A percentile compares a stretch with the other conserved stretches of the same genome.
Conservation (phyloP, 2,797 vertebrate genomes). For the Aselliscus stoliczkanus region DNA sequence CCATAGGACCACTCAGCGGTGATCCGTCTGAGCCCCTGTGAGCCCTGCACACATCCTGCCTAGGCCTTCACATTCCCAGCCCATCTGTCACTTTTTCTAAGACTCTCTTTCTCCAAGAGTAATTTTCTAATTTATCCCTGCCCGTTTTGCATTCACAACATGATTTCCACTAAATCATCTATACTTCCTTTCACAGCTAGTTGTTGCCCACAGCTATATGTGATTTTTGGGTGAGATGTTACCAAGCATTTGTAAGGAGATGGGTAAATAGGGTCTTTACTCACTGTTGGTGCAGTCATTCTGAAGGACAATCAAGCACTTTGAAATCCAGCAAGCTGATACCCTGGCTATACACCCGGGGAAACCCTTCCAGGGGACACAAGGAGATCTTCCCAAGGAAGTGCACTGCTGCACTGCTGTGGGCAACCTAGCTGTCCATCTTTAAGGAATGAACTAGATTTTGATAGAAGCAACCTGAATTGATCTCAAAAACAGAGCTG, state of each 20-base stretch:
- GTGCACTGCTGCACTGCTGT: background rate
- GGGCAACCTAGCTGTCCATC: background rate
- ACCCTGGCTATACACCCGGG: background rate
- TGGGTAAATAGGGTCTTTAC: background rate
- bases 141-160: background rate
- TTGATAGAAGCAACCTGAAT: background rate
- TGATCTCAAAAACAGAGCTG: constrained; percentile 29
- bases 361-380: background rate
- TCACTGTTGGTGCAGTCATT: background rate
- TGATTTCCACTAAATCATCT: background rate
- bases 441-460: background rate
- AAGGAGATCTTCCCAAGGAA: background rate
- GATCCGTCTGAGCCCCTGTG: background rate
- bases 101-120: background rate
- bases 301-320: background rate
- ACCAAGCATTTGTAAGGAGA: background rate
- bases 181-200: background rate
- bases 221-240: background rate
- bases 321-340: background rate
- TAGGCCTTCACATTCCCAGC: background rate
- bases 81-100: background rate
- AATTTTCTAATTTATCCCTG: background rate
- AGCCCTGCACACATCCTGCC: background rate
- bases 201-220: background rate
- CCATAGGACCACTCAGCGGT: too few relatives aligned